Conservation (phyloP, 2,113 vertebrate genomes). For the Circaetus cinerascens region DNA sequence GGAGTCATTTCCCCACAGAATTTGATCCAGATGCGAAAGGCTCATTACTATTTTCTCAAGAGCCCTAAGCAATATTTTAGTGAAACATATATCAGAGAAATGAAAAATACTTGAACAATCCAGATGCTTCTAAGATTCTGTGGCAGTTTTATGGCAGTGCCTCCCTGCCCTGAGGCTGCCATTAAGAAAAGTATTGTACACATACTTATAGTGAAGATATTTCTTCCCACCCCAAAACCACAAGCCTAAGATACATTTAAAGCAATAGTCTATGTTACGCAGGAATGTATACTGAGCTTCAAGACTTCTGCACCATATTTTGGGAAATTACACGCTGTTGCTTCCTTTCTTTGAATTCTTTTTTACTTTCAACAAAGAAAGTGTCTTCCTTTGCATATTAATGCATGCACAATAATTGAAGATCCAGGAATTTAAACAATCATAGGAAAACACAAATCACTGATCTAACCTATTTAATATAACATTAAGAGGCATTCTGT, state of each 20-base stretch:
- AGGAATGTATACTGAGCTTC: neutral
- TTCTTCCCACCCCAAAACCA: neutral
- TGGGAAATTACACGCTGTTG: neutral
- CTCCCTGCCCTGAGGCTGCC: neutral
- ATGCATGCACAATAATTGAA: neutral
- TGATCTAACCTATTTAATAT: neutral
- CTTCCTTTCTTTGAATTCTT: neutral
- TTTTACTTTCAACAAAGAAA: neutral
- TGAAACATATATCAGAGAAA: neutral
- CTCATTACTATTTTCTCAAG: neutral
- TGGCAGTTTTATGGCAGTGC: neutral
- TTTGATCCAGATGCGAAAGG: neutral
- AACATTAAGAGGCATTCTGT: neutral
- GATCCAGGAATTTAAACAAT: neutral
- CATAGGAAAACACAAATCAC: neutral
- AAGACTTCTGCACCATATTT: neutral
- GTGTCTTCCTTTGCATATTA: neutral
- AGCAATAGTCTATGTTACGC: neutral
- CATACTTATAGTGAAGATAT: neutral
- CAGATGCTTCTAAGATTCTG: neutral
- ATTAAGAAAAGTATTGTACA: neutral
- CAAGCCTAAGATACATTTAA: neutral
- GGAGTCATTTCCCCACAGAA: neutral
- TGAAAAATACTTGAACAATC: neutral
- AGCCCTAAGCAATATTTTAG: neutral